phyloP scores from a whole-genome alignment of 2,113 vertebrate species.

The Acrocephalus arundinaceus region DNA sequence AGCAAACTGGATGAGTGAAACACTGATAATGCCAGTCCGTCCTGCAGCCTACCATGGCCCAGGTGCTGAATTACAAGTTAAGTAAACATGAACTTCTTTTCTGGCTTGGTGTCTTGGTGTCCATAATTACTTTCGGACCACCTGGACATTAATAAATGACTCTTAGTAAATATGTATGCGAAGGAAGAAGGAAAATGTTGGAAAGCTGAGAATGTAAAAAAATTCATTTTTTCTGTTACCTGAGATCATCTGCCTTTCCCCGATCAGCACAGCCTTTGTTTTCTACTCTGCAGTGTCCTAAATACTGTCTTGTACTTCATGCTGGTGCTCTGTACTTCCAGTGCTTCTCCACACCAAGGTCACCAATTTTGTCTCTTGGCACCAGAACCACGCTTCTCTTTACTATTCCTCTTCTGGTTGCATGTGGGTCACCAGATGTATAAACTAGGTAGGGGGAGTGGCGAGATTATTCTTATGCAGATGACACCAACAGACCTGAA shows the following conservation, averaged over 20 bases:
- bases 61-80: background rate
- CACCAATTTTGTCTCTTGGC: background rate
- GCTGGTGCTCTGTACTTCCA: background rate
- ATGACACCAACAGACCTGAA: background rate
- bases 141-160: background rate
- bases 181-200: background rate
- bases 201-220: background rate
- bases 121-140: background rate
- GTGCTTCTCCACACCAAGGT: background rate
- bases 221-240: background rate
- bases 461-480: background rate
- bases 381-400: background rate
- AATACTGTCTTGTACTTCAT: background rate
- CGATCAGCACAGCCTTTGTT: background rate
- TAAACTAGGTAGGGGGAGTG: background rate
- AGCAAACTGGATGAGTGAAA: background rate
- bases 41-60: background rate
- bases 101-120: rapidly evolving
- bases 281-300: background rate
- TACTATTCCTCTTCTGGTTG: background rate
- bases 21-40: background rate
- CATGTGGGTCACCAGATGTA: background rate
- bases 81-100: background rate
- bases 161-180: background rate
- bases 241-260: background rate